Evolutionary conservation across 2,888 invertebrate species (phyloP).

Genomic region (Parthenolecanium corni): DNA sequence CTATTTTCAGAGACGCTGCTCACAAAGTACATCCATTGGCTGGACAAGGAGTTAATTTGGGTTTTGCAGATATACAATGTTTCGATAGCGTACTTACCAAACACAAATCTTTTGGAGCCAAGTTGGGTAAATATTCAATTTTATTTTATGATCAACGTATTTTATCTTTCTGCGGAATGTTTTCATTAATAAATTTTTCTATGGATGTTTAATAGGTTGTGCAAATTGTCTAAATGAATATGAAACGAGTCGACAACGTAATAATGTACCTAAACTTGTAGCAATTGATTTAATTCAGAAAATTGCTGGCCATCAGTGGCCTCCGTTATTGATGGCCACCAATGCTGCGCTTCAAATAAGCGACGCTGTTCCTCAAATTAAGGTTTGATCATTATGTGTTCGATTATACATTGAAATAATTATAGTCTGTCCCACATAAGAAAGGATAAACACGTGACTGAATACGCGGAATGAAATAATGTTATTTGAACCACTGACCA

Average conservation of each 20-base stretch:
- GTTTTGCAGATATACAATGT: conserved; percentile 79
- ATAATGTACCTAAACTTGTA: conserved; percentile 79
- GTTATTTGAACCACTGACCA: too few relatives aligned
- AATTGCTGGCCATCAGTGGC: conserved; percentile 49
- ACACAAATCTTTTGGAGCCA: conserved; percentile 58
- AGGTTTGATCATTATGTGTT: not conserved
- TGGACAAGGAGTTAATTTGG: conserved; percentile 95
- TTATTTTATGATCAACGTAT: not conserved
- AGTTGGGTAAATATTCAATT: conserved; percentile 48
- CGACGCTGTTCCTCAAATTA: conserved; percentile 10
- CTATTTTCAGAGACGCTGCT: conserved; percentile 59
- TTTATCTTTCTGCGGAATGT: conserved; percentile 1
- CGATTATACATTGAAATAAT: too few relatives aligned
- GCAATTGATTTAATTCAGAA: conserved; percentile 77
- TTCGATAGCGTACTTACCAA: conserved; percentile 60
- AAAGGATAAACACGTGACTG: not conserved
- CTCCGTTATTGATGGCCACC: conserved; percentile 8
- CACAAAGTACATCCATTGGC: conserved; percentile 91
- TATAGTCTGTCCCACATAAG: too few relatives aligned
- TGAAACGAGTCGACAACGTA: conserved; percentile 68
- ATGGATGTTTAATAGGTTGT: too few relatives aligned
- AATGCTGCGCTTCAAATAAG: conserved; percentile 13
- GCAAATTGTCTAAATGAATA: conserved; percentile 63
- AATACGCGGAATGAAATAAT: too few relatives aligned
- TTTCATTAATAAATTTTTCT: too few relatives aligned